Evolutionary conservation across 2,113 vertebrate species (phyloP), one percentile per base, ranked within the genome.

Genomic region (Labeo rohita): DNA sequence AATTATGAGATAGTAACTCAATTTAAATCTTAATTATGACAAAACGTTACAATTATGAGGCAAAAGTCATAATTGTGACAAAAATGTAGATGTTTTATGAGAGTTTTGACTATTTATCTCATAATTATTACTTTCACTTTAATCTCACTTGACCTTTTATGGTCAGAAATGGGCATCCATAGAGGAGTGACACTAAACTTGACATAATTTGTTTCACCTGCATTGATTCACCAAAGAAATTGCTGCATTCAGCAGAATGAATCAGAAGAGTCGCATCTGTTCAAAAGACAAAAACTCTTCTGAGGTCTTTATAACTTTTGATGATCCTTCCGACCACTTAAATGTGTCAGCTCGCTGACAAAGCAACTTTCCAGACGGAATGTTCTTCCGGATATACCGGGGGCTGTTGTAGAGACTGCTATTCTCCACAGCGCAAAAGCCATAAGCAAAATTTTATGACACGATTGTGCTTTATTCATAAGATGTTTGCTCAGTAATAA

Each of bases 201-300:
- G 49, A 52, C 18, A 13, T 4, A 36, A 28, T 23, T 45, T 5
- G 21, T 68, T 66, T 59, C 23, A 49, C 83, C 84, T 79, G 50
- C 77, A 79, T 49, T 81, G 73, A 75, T 52, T 43, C 68, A 66
- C 49, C 11, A 43, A 50, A 76, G 66, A 75, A 86, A 89, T 13
- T 43, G 36, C 47, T 75, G 66, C 50, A 45, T 82, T 87, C 83
- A 89, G 83, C 85, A 83, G 52, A 87, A 89, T 10, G 18, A 34
- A 5, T n/a, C 21, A 45, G 56, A 65, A 34, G 80, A 83, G 84
- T 28, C 79, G 11, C 66, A 68, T 86, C 75, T 78, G 68, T 75
- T 63, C 16, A 68, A 28, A 56, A 68, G 47, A 84, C 45, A 47
- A 52, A 54, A 50, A n/a, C 49, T 54, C 49, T 61, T 84, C 34